A percentile compares a stretch with the other conserved stretches of the same genome.
Conservation (phyloP, 2,888 invertebrate genomes). For the Eupithecia inturbata region DNA sequence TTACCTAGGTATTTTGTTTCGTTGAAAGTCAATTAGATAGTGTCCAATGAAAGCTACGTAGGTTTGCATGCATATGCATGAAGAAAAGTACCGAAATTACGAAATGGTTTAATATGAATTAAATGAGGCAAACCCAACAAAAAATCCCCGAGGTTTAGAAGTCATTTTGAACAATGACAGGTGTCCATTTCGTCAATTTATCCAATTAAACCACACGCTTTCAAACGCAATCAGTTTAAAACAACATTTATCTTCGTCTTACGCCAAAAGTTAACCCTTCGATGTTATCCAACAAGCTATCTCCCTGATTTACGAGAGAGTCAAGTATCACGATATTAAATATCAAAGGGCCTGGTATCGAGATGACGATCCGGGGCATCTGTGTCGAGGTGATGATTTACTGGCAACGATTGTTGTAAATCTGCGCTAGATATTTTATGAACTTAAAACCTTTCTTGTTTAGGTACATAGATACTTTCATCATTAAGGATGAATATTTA, state of each 20-base stretch:
- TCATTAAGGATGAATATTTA: conserved; percentile 3
- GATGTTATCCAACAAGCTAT: conserved; percentile 51
- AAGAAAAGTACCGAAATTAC: background rate
- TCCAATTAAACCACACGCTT: background rate
- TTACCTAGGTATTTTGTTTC: background rate
- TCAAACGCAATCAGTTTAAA: conserved; percentile 9
- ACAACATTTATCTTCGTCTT: conserved; percentile 28
- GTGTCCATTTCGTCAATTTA: background rate
- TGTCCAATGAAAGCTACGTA: background rate
- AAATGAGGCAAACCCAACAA: background rate
- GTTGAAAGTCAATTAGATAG: background rate
- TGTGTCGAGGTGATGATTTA: conserved; percentile 52
- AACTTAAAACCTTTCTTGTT: conserved; percentile 9
- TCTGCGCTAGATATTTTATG: conserved; percentile 35
- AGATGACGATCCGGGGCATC: conserved; percentile 37
- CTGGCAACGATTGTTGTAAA: conserved; percentile 48
- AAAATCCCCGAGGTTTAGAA: background rate
- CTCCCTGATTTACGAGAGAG: conserved; percentile 56
- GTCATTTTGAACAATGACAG: background rate
- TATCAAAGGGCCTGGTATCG: conserved; percentile 53
- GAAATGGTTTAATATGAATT: background rate
- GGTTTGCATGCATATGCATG: background rate
- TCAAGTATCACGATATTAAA: conserved; percentile 63
- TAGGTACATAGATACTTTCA: conserved; percentile 6
- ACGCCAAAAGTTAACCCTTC: conserved; percentile 34